Conservation (phyloP, 2,797 vertebrate genomes). For the Buphagus erythrorhynchus region DNA sequence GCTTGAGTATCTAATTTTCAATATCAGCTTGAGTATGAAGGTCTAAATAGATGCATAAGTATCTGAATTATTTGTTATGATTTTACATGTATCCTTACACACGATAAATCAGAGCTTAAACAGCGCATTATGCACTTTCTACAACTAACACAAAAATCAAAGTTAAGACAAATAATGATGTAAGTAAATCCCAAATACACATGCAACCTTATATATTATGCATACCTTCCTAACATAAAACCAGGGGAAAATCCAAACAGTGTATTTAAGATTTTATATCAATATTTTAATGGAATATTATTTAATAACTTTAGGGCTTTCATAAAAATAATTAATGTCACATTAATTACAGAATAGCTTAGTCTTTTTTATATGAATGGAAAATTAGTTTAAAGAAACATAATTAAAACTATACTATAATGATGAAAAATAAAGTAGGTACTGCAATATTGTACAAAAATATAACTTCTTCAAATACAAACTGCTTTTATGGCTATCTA, state of each 20-base stretch:
- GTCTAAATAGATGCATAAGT: not conserved
- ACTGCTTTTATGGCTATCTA: conserved; percentile 60
- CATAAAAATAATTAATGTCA: conserved; percentile 66
- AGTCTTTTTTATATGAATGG: conserved; percentile 64
- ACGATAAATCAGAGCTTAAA: not conserved
- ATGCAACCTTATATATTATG: not conserved
- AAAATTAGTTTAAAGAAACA: conserved; percentile 67
- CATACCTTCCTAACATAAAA: not conserved
- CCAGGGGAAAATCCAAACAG: not conserved
- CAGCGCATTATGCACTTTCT: not conserved
- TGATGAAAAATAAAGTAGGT: conserved; percentile 67
- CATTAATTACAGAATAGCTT: conserved; percentile 5
- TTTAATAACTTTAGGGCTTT: conserved; percentile 59
- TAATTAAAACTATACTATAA: conserved; percentile 68
- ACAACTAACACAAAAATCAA: not conserved
- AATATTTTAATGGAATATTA: conserved; percentile 59
- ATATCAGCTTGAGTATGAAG: not conserved
- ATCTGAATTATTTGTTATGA: not conserved
- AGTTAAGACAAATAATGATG: not conserved
- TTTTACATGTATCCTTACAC: not conserved
- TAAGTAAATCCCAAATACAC: not conserved
- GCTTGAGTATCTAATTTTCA: not conserved
- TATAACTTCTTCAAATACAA: conserved; percentile 69
- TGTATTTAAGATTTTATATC: conserved; percentile 12
- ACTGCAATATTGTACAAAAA: conserved; percentile 55